Evolutionary conservation across 2,797 vertebrate species (phyloP).

Genomic region (Rousettus madagascariensis): DNA sequence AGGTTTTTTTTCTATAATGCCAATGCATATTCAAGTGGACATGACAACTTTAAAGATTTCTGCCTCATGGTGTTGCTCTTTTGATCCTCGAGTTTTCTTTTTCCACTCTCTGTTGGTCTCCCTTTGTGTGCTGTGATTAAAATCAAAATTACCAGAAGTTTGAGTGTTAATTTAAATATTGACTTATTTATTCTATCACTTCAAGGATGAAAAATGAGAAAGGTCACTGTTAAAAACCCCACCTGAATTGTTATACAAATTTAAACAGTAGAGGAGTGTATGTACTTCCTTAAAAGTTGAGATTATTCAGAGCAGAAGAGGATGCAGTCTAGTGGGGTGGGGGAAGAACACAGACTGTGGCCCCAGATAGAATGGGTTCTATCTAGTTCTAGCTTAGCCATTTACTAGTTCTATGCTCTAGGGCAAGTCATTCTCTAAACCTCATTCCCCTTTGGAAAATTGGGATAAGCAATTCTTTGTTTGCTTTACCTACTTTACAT

Average conservation of each 20-base stretch:
- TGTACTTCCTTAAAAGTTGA: neutral
- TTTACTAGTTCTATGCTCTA: neutral
- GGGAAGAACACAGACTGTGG: neutral
- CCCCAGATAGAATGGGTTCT: neutral
- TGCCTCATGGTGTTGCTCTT: neutral
- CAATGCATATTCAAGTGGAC: neutral
- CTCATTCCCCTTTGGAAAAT: constrained; percentile 1
- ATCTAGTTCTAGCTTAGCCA: neutral
- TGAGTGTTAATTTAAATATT: constrained; percentile 36
- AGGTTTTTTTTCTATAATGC: neutral
- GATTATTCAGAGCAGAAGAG: neutral
- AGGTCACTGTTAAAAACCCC: neutral
- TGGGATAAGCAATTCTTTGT: neutral
- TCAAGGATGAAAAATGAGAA: constrained; percentile 31
- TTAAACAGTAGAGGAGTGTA: neutral
- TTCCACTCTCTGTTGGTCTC: neutral
- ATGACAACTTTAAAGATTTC: neutral
- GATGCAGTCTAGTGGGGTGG: neutral
- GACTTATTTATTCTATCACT: neutral
- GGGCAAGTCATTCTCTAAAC: neutral
- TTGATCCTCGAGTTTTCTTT: neutral
- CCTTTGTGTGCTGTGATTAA: neutral
- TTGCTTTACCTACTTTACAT: neutral
- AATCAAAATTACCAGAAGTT: constrained; percentile 26
- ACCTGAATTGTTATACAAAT: neutral